Evolutionary conservation across 2,797 vertebrate genomes (phyloP).

Genomic region (Iguana delicatissima): DNA sequence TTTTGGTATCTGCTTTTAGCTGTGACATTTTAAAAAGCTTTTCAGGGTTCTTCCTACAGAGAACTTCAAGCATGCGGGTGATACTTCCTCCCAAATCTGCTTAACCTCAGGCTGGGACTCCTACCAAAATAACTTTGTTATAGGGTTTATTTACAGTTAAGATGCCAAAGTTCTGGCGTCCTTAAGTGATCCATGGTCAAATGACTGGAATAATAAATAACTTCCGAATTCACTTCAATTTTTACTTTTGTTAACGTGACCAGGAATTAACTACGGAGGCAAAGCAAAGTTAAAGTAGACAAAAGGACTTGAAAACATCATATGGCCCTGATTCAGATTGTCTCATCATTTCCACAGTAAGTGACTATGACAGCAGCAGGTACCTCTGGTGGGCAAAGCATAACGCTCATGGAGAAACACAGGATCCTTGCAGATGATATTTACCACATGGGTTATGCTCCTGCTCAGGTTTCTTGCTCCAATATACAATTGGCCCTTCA

Average conservation of each 20-base stretch:
- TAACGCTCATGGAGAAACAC: neutral
- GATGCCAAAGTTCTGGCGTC: neutral
- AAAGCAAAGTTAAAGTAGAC: neutral
- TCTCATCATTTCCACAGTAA: neutral
- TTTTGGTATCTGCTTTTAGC: neutral
- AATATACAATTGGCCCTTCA: neutral
- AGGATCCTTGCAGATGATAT: neutral
- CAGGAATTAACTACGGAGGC: neutral
- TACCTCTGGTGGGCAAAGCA: neutral
- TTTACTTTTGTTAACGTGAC: constrained; percentile 8
- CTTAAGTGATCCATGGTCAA: neutral
- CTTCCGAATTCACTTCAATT: neutral
- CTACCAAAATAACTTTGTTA: neutral
- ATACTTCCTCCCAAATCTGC: neutral
- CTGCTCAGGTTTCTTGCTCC: neutral
- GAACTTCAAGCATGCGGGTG: neutral
- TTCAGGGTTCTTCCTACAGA: neutral
- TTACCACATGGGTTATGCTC: neutral
- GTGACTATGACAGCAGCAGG: neutral
- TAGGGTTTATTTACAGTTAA: constrained; percentile 5
- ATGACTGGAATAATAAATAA: neutral
- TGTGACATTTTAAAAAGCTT: neutral
- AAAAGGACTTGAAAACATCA: neutral
- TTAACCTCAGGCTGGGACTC: neutral
- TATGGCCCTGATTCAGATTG: neutral